phyloP scores from a whole-genome alignment of 2,888 invertebrate species.

The Brenthis ino region DNA sequence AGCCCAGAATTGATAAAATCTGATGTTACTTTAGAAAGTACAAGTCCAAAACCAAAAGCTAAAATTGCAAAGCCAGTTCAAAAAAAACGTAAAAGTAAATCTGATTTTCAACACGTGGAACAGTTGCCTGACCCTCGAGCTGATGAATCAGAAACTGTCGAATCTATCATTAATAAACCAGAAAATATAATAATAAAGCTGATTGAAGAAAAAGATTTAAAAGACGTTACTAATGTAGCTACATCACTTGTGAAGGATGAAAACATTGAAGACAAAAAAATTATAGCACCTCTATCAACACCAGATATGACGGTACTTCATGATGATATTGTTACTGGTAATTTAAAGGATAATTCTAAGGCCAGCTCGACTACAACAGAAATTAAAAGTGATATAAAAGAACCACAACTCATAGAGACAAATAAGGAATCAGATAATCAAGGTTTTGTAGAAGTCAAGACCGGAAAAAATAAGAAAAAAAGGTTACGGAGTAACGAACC shows the following conservation, averaged over 20 bases:
- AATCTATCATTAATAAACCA: background rate
- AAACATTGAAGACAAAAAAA: background rate
- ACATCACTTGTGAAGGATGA: background rate
- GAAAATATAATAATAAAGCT: background rate
- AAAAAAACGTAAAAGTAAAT: conserved; percentile 57
- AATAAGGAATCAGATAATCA: conserved; percentile 40
- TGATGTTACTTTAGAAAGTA: conserved; percentile 20
- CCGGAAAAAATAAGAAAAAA: conserved; percentile 53
- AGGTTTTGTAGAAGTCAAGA: conserved; percentile 41
- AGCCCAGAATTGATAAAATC: conserved; percentile 4
- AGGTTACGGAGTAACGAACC: conserved; percentile 33
- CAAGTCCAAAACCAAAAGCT: conserved; percentile 51
- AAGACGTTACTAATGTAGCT: background rate
- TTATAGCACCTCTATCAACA: too few species aligned
- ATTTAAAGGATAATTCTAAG: background rate
- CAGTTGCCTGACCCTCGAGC: background rate
- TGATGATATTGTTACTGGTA: background rate
- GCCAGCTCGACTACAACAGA: background rate
- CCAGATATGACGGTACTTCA: too few species aligned
- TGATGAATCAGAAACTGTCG: background rate
- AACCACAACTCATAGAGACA: background rate
- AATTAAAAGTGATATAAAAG: background rate
- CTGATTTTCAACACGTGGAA: conserved; percentile 13
- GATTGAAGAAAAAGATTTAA: too few species aligned
- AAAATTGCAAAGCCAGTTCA: conserved; percentile 69